Evolutionary conservation across 2,888 invertebrate species (phyloP).

Genomic region (Molorchus minor): DNA sequence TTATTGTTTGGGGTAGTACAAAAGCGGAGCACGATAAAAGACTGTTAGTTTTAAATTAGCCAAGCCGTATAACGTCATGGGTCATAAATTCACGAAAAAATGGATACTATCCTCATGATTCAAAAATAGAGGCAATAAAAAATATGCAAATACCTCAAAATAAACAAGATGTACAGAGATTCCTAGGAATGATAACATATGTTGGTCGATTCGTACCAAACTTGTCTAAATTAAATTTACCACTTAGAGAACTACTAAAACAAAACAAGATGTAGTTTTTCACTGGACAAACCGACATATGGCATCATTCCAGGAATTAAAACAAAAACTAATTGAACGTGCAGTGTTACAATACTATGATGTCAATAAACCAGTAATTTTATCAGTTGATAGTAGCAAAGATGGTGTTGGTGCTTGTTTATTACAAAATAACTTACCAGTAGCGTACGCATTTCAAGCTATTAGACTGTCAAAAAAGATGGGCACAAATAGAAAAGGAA

Average conservation of each 20-base stretch:
- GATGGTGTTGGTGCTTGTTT: slow-evolving; percentile 2
- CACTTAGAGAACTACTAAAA: neutral
- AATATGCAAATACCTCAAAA: slow-evolving; percentile 21
- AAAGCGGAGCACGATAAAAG: slow-evolving; percentile 37
- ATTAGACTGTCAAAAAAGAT: slow-evolving; percentile 15
- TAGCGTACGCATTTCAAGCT: neutral
- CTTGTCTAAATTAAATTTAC: slow-evolving; percentile 15
- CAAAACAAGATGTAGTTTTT: neutral
- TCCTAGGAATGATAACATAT: slow-evolving; percentile 32
- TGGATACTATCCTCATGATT: neutral
- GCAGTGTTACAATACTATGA: neutral
- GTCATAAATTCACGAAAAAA: slow-evolving; percentile 14
- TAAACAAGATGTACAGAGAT: slow-evolving; percentile 29
- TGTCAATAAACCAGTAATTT: neutral
- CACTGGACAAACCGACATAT: neutral
- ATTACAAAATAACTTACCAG: slow-evolving; percentile 1
- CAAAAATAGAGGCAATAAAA: slow-evolving; percentile 28
- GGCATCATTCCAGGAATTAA: neutral
- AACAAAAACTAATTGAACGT: neutral
- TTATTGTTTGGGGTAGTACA: slow-evolving; percentile 40
- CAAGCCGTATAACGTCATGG: slow-evolving; percentile 19
- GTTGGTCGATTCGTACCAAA: slow-evolving; percentile 30
- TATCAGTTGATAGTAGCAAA: neutral
- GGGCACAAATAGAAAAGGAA: slow-evolving; percentile 23
- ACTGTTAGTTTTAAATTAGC: slow-evolving; percentile 29